phyloP scores from a whole-genome alignment of 2,888 invertebrate species.

The Ecdyonurus torrentis region DNA sequence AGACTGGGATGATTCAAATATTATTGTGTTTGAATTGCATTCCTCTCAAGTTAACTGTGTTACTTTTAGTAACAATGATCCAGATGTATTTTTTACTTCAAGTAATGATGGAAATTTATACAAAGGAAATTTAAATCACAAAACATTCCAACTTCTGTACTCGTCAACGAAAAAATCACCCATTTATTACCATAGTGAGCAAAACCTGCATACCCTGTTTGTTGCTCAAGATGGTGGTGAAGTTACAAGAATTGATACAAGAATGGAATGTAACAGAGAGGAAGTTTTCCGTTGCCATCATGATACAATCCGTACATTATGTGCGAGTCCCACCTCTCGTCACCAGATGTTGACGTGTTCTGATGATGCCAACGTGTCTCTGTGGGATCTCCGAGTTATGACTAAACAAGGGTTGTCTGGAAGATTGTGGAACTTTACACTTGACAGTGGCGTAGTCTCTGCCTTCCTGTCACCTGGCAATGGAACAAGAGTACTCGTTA shows the following conservation, averaged over 20 bases:
- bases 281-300: not conserved
- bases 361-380: not conserved
- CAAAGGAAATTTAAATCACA: not conserved
- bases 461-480: not conserved
- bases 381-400: not conserved
- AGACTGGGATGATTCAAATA: not conserved
- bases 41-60: not conserved
- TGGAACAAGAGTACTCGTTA: not conserved
- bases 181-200: not conserved
- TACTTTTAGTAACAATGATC: not conserved
- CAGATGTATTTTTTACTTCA: not conserved
- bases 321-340: not conserved
- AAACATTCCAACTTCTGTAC: not conserved
- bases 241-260: not conserved
- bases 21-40: not conserved
- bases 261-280: no score
- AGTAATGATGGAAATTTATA: not conserved
- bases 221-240: not conserved
- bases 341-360: not conserved
- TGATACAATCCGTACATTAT: not conserved
- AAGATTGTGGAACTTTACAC: not conserved
- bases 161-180: not conserved
- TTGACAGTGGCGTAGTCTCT: not conserved
- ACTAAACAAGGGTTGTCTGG: not conserved
- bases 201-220: not conserved